A percentile compares a stretch with the other conserved stretches of the same genome.
Conservation (phyloP, 2,113 vertebrate genomes). For the Bubo scandiacus region DNA sequence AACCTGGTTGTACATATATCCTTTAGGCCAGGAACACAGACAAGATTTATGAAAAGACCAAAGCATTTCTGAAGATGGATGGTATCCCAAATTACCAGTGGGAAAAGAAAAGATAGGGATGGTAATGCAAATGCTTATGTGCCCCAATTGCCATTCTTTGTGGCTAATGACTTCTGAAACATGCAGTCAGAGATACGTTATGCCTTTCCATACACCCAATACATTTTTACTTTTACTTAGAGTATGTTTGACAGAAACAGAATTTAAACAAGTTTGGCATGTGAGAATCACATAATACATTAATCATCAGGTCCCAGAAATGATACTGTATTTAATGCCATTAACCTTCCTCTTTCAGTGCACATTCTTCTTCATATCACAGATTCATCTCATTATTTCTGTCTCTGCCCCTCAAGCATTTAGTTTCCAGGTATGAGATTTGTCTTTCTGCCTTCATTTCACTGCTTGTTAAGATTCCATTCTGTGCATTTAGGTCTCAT, state of each 20-base stretch:
- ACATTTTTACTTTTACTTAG: neutral
- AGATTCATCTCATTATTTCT: neutral
- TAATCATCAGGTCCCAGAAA: neutral
- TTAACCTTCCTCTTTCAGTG: neutral
- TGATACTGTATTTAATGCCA: neutral
- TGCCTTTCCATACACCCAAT: neutral
- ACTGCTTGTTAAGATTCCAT: neutral
- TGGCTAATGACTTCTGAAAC: neutral
- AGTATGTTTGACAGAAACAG: neutral
- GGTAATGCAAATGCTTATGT: neutral
- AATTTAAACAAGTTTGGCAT: neutral
- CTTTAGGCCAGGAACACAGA: neutral
- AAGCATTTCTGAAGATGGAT: neutral
- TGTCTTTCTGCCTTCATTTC: neutral
- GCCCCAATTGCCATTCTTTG: neutral
- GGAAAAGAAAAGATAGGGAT: neutral
- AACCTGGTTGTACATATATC: neutral
- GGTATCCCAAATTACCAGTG: neutral
- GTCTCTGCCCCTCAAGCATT: neutral
- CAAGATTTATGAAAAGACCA: neutral
- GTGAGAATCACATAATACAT: neutral
- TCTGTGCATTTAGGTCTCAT: neutral
- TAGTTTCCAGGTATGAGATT: neutral
- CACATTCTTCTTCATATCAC: neutral
- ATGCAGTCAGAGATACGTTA: neutral